Evolutionary conservation across 2,113 vertebrate species (phyloP).

Genomic region (Microtus montanus): DNA sequence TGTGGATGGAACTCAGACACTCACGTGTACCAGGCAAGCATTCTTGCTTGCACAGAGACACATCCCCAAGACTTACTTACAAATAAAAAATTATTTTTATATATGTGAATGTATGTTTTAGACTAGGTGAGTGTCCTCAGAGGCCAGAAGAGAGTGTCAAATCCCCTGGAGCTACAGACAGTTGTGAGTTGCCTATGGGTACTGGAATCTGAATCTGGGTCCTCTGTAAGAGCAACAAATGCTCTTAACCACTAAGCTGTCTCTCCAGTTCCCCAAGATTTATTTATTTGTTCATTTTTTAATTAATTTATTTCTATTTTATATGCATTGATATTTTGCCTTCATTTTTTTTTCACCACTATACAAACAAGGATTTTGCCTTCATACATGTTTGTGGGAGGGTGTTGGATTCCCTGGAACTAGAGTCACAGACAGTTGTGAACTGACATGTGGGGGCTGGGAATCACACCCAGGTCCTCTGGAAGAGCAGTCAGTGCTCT

Average conservation of each 20-base stretch:
- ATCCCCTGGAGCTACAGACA: not conserved
- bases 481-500: not conserved
- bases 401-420: not conserved
- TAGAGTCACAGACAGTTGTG: too few relatives aligned
- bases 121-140: not conserved
- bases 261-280: not conserved
- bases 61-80: not conserved
- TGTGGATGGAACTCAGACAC: not conserved
- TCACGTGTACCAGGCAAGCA: not conserved
- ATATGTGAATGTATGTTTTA: not conserved
- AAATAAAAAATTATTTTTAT: not conserved
- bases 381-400: not conserved
- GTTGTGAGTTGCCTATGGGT: not conserved
- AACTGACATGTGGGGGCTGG: too few relatives aligned
- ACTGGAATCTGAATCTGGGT: not conserved
- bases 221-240: not conserved
- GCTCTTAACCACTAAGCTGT: not conserved
- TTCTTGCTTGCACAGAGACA: not conserved
- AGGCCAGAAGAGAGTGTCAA: not conserved
- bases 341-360: not conserved
- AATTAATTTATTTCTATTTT: not conserved
- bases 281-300: not conserved
- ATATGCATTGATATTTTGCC: not conserved
- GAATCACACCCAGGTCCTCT: not conserved
- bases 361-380: not conserved